These are phyloP conservation scores for Temnothorax ravouxi DNA, from an alignment of 2,888 invertebrate species.

Conservation along the genomic window DNA sequence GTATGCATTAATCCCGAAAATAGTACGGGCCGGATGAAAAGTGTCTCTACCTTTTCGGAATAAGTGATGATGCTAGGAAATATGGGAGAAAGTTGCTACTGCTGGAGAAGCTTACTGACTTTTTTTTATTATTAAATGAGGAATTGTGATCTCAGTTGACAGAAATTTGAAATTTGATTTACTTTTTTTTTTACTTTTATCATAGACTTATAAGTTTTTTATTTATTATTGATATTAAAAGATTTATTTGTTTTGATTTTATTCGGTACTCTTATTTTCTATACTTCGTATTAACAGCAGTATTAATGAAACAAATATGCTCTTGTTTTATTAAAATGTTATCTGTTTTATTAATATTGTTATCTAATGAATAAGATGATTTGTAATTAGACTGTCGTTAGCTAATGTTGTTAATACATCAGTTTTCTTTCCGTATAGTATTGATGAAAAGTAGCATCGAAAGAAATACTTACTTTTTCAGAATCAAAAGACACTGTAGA, in stretches of 20 bases:
- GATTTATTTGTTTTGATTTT: background rate
- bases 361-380: background rate
- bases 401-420: background rate
- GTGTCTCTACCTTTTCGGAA: slow-evolving; percentile 7
- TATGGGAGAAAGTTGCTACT: background rate
- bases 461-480: background rate
- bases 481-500: background rate
- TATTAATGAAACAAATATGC: background rate
- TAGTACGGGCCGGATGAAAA: background rate
- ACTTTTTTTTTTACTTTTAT: background rate
- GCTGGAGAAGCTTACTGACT: background rate
- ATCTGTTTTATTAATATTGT: background rate
- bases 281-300: background rate
- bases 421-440: background rate
- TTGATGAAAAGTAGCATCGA: background rate
- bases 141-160: background rate
- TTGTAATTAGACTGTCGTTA: background rate
- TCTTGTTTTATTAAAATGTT: background rate
- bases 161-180: background rate
- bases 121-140: background rate
- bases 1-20: slow-evolving; percentile 32
- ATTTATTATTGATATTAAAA: background rate
- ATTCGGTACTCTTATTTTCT: background rate
- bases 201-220: background rate
- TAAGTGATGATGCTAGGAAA: background rate